These are phyloP conservation scores for Oceanodroma leucorhoa DNA, from an alignment of 2,797 vertebrate genomes.

Conservation along the genomic window DNA sequence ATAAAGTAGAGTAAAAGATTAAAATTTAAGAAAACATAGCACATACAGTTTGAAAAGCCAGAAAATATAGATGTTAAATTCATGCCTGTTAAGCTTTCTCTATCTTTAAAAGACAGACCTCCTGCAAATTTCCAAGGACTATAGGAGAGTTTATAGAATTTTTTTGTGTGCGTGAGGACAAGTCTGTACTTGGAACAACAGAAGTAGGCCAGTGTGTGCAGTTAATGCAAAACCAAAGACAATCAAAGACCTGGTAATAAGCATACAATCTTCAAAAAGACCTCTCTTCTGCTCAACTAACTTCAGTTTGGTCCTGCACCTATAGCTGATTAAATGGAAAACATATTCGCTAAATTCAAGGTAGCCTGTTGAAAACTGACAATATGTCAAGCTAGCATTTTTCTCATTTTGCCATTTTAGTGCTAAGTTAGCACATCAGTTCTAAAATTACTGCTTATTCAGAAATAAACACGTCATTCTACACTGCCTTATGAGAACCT, in stretches of 20 bases:
- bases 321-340: background rate
- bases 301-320: background rate
- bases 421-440: background rate
- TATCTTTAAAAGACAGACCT: background rate
- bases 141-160: background rate
- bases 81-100: background rate
- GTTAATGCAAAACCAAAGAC: background rate
- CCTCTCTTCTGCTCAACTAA: background rate
- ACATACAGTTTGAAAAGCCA: background rate
- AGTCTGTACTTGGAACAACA: background rate
- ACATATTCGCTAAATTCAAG: background rate
- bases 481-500: background rate
- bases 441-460: background rate
- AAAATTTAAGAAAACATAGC: background rate
- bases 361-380: background rate
- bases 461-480: background rate
- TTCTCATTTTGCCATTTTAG: background rate
- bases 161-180: background rate
- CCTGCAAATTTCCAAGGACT: background rate
- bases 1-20: background rate
- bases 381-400: background rate
- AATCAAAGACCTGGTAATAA: background rate
- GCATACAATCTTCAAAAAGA: background rate
- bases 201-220: background rate
- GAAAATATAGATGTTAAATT: background rate